Base-by-base conservation (phyloP, 2,888 invertebrate species). In the Amorpha juglandis region DNA sequence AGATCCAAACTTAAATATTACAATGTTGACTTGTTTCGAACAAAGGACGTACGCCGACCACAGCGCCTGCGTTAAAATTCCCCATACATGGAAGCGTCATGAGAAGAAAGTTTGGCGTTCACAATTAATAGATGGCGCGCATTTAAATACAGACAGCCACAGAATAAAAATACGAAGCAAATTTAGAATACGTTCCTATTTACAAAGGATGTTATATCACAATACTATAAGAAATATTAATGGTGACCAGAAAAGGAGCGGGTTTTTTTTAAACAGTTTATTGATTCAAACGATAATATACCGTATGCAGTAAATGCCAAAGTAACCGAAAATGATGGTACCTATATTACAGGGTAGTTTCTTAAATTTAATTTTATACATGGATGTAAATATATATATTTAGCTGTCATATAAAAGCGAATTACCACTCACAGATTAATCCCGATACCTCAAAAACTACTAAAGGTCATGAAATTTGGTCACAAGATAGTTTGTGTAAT, bases 1-100 rank as follows among this genome's bases (percentile, higher is more conserved):
- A 85, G 80, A 88, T 87, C 85, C 77, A 84, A 90, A 89, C 86
- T 86, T 82, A 83, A 89, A 82, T 83, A 84, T 78, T 80, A 87
- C 89, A 88, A 91, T 92, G 93, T 92, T 92, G 92, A 92, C 89
- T 93, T 91, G 89, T 91, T 91, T 91, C 91, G 93, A 93, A 93
- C 90, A 92, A 94, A 93, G 92, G 93, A 93, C 92, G 86, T 90
- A 92, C 92, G 92, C 90, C 88, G 88, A 89, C 80, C 86, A 90
- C 87, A 89, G 91, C 92, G 93, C 93, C 86, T 93, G 93, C 93
- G 93, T 89, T 84, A 90, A 88, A 85, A 84, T 83, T 83, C 82
- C 82, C 83, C 78, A 79, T 38, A 63, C 66, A 52, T 55, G 86
- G 85, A 86, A 90, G 89, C 91, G 90, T 90, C 90, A 80, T 77